Percentiles rank a stretch among this genome's conserved stretches.
These are phyloP conservation scores for Lacanobia oleracea DNA, from an alignment of 2,888 invertebrate species.

Conservation along the genomic window DNA sequence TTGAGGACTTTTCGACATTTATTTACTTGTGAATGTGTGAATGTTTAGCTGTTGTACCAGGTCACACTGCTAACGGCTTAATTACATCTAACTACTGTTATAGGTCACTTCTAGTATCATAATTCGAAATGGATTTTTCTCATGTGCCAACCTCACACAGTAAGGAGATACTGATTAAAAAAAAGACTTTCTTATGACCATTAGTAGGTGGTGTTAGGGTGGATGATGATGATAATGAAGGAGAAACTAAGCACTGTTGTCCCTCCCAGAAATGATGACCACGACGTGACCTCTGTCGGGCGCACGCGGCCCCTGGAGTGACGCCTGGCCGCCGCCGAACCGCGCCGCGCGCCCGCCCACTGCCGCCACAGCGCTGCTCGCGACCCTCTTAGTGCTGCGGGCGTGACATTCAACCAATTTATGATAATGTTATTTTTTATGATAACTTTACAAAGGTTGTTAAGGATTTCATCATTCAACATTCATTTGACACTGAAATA, in stretches of 20 bases:
- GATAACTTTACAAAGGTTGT: too few relatives aligned
- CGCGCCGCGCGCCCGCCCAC: too few relatives aligned
- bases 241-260: not conserved
- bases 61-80: not conserved
- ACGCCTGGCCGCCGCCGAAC: conserved; percentile 81
- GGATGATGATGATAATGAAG: not conserved
- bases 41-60: not conserved
- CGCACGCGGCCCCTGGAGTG: conserved; percentile 81
- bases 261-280: conserved; percentile 82
- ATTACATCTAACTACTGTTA: not conserved
- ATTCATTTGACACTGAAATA: too few relatives aligned
- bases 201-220: not conserved
- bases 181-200: not conserved
- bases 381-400: too few relatives aligned
- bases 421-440: too few relatives aligned
- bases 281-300: conserved; percentile 86
- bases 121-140: not conserved
- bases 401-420: too few relatives aligned
- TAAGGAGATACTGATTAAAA: not conserved
- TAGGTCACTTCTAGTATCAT: too few relatives aligned
- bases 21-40: not conserved
- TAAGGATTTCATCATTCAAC: too few relatives aligned
- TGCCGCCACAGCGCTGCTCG: too few relatives aligned
- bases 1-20: not conserved
- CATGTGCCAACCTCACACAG: too few relatives aligned